phyloP scores from a whole-genome alignment of 2,113 vertebrate species.

The Oncorhynchus masou region DNA sequence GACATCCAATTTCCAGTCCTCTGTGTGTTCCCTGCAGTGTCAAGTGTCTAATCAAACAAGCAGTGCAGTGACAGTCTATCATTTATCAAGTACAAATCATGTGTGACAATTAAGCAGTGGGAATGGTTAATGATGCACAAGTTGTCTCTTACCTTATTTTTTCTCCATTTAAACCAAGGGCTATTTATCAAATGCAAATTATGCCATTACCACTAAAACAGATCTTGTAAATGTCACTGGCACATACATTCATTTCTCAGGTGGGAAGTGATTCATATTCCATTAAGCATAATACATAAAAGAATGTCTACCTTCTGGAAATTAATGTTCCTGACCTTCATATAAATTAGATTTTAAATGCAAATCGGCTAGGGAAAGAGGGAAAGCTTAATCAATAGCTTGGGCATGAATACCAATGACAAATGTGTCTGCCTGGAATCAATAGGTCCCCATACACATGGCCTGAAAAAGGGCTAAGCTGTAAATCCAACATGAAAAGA shows the following conservation, averaged over 20 bases:
- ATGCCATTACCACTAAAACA: constrained; percentile 64
- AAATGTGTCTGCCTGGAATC: constrained; percentile 60
- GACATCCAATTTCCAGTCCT: background rate
- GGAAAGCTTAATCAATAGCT: constrained; percentile 66
- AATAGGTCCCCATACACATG: constrained; percentile 50
- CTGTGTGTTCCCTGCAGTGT: constrained; percentile 5
- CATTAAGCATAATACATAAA: constrained; percentile 69
- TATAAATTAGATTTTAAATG: constrained; percentile 72
- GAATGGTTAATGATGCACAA: constrained; percentile 60
- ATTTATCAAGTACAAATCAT: constrained; percentile 53
- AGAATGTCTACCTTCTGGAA: constrained; percentile 58
- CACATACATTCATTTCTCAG: constrained; percentile 69
- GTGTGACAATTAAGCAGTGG: constrained; percentile 60
- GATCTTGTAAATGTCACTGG: constrained; percentile 71
- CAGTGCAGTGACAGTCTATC: constrained; percentile 19
- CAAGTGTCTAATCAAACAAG: constrained; percentile 20
- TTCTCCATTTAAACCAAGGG: constrained; percentile 54
- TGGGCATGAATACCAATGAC: constrained; percentile 65
- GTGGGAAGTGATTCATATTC: constrained; percentile 70
- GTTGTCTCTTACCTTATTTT: constrained; percentile 63
- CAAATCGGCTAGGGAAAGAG: constrained; percentile 59
- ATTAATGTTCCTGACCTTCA: constrained; percentile 77
- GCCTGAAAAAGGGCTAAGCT: background rate
- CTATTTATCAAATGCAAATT: constrained; percentile 69
- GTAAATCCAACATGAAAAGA: constrained; percentile 27